Percentiles rank a stretch among this genome's conserved stretches.
phyloP scores from a whole-genome alignment of 2,888 invertebrate species.

The Odontomyia ornata region DNA sequence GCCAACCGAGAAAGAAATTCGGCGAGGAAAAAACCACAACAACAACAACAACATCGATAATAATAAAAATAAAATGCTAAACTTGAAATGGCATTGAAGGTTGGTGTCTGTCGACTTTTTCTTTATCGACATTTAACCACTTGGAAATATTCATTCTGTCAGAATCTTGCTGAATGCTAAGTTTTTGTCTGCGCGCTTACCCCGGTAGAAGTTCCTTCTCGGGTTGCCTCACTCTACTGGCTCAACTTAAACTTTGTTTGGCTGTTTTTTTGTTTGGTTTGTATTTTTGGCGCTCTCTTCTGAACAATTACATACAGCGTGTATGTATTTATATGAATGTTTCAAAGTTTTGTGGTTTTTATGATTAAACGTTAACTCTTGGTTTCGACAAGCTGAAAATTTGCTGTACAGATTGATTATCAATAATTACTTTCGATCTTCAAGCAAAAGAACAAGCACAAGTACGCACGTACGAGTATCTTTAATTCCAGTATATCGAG shows the following conservation, averaged over 20 bases:
- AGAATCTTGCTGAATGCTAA: conserved; percentile 1
- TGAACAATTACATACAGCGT: conserved; percentile 2
- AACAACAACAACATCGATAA: not conserved
- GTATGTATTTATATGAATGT: not conserved
- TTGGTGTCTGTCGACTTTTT: conserved; percentile 27
- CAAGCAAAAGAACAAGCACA: conserved; percentile 16
- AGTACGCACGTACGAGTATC: not conserved
- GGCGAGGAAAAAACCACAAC: not conserved
- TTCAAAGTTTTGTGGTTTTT: conserved; percentile 26
- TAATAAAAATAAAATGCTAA: not conserved
- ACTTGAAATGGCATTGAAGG: conserved; percentile 50
- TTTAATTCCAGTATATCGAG: conserved; percentile 4
- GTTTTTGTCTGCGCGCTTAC: not conserved
- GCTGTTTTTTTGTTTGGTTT: conserved; percentile 35
- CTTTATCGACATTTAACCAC: conserved; percentile 32
- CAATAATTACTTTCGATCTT: conserved; percentile 45
- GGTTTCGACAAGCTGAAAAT: conserved; percentile 42
- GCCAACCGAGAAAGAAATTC: not conserved
- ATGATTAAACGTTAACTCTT: conserved; percentile 42
- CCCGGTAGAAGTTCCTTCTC: not conserved
- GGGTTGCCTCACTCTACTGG: conserved; percentile 7
- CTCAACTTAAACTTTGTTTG: conserved; percentile 38
- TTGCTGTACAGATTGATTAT: conserved; percentile 44
- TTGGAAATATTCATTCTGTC: conserved; percentile 34
- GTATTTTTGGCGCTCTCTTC: too few relatives aligned